Base-by-base conservation (phyloP, 2,888 invertebrate species). In the Agrotis segetum region DNA sequence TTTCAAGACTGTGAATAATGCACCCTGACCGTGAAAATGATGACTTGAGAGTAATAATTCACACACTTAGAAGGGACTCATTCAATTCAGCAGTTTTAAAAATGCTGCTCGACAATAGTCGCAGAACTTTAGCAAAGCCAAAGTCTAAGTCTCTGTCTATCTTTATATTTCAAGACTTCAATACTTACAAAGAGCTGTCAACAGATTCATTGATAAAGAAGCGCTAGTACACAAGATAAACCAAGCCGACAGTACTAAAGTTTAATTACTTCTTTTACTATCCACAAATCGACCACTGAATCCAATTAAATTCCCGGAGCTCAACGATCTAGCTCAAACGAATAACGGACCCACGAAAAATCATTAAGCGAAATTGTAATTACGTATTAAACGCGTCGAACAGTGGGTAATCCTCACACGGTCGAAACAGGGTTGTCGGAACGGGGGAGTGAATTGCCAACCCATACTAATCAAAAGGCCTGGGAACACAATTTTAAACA, bases 401-500 rank as follows among this genome's bases (percentile, higher is more conserved):
- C 81, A 73, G 68, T 81, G 44, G 65, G 76, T 83, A 85, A 85
- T 88, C 86, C 88, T 85, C 88, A 88, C 87, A 86, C 88, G 78
- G 66, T 73, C 66, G 58, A 69, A 78, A 71, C 82, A 83, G 85
- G 81, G 81, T 73, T 80, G 75, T 76, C 66, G 79, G 88, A 90
- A 88, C 80, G 88, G 87, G 93, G 93, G 92, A 92, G 89, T 91
- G 88, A 92, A 92, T 90, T 87, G 87, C 87, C 89, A 86, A 85
- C 84, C 89, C 87, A 81, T 77, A 72, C 80, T 75, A 79, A 85
- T 81, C 79, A 90, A 90, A 86, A 79, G 80, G 88, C 90, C 88
- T 93, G 94, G 94, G 93, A 95, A 94, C 91, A 87, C 84, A 89
- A 92, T 85, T 94, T 93, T 92, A 91, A 94, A 94, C 92, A 90